Conservation (phyloP, 2,797 vertebrate species). For the Odontamblyopus rebecca region DNA sequence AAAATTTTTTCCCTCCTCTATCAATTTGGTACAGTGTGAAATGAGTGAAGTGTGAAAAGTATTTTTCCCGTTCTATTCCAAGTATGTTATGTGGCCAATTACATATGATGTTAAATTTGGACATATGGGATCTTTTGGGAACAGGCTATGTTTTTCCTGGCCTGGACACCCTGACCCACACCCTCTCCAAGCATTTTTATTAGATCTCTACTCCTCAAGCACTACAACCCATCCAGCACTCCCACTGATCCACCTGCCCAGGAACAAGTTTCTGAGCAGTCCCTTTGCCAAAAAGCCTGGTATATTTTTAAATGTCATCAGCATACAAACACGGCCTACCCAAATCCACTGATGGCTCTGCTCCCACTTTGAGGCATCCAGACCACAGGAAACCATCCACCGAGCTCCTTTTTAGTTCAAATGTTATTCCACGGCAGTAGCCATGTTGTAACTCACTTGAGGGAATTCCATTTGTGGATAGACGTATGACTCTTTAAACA, state of each 20-base stretch:
- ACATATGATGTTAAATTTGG: constrained; percentile 11
- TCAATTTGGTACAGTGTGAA: not conserved
- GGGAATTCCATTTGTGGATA: constrained; percentile 39
- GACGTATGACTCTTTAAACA: constrained; percentile 26
- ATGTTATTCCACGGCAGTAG: constrained; percentile 50
- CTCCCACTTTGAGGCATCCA: constrained; percentile 47
- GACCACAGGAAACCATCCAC: constrained; percentile 60
- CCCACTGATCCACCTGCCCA: constrained; percentile 57
- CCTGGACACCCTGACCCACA: constrained; percentile 8
- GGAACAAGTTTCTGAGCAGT: constrained; percentile 48
- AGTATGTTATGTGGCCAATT: constrained; percentile 5
- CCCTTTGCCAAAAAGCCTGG: constrained; percentile 48
- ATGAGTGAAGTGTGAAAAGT: too few species aligned
- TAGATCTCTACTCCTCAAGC: constrained; percentile 17
- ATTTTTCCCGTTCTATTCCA: not conserved
- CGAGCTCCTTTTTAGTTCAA: constrained; percentile 43
- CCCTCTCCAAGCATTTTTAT: constrained; percentile 4
- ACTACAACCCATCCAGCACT: constrained; percentile 46
- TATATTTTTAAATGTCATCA: constrained; percentile 53
- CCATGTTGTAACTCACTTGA: constrained; percentile 1
- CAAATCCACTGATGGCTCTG: constrained; percentile 58
- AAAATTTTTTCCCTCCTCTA: not conserved
- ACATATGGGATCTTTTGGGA: constrained; percentile 25
- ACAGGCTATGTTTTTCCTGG: constrained; percentile 17
- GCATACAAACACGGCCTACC: constrained; percentile 60